A percentile compares a stretch with the other conserved stretches of the same genome.
These are phyloP conservation scores for Parotia lawesii DNA, from an alignment of 2,113 vertebrate species.

Conservation along the genomic window DNA sequence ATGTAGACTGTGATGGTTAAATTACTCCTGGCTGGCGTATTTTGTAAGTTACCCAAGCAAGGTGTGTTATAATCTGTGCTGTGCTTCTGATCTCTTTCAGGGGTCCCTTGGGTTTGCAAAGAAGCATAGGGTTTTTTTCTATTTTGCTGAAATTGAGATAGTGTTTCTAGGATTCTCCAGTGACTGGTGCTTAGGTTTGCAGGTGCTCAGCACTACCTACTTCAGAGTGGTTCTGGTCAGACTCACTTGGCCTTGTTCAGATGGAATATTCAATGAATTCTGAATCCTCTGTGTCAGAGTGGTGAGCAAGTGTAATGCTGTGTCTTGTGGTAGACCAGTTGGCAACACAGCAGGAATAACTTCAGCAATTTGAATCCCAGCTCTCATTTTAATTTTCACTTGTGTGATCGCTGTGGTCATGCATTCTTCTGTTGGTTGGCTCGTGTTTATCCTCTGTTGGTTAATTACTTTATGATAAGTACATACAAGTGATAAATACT, in stretches of 20 bases:
- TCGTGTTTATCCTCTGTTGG: neutral
- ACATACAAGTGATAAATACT: neutral
- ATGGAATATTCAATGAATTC: neutral
- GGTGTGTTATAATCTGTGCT: neutral
- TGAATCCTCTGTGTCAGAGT: neutral
- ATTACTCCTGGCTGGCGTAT: neutral
- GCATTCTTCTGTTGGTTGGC: neutral
- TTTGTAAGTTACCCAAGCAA: neutral
- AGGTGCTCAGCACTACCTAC: neutral
- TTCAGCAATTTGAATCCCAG: neutral
- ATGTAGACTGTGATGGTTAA: neutral
- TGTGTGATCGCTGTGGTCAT: neutral
- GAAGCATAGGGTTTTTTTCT: accelerated
- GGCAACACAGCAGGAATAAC: neutral
- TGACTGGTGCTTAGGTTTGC: neutral
- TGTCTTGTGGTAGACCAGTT: neutral
- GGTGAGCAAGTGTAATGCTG: neutral
- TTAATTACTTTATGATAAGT: neutral
- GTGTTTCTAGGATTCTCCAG: neutral
- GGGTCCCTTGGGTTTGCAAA: neutral
- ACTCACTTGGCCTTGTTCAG: neutral
- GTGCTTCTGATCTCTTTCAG: neutral
- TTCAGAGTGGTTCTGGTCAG: neutral
- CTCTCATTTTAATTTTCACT: neutral
- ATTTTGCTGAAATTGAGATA: neutral